These are phyloP conservation scores for Struthio camelus DNA, from an alignment of 2,113 vertebrate genomes.

Conservation along the genomic window DNA sequence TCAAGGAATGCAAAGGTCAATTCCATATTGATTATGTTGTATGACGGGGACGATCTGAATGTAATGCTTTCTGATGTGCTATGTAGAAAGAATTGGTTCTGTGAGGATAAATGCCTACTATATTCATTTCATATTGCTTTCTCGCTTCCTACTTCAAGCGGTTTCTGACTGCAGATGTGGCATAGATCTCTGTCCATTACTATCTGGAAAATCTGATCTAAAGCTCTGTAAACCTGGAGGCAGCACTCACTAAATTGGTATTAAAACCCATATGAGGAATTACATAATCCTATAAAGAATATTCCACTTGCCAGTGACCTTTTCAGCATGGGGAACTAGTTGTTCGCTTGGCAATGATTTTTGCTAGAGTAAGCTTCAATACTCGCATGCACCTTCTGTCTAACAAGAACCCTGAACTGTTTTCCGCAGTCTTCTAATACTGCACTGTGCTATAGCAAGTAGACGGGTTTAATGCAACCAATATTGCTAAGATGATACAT, in stretches of 20 bases:
- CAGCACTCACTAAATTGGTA: constrained; percentile 58
- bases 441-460: not conserved
- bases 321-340: constrained; percentile 38
- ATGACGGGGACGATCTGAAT: not conserved
- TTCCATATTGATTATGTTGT: not conserved
- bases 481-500: not conserved
- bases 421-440: not conserved
- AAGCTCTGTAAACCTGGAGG: constrained; percentile 56
- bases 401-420: not conserved
- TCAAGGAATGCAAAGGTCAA: constrained; percentile 15
- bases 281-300: constrained; percentile 54
- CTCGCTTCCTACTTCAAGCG: not conserved
- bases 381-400: not conserved
- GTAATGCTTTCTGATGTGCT: constrained; percentile 17
- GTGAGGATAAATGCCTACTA: constrained; percentile 7
- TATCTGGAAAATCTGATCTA: constrained; percentile 58
- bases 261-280: constrained; percentile 64
- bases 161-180: constrained; percentile 22
- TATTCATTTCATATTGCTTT: constrained; percentile 12
- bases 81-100: not conserved
- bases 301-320: constrained; percentile 68
- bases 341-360: constrained; percentile 50
- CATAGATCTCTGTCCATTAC: constrained; percentile 56
- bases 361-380: constrained; percentile 42
- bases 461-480: not conserved